Evolutionary conservation across 2,888 invertebrate species (phyloP).

Genomic region (Thereva nobilitata): DNA sequence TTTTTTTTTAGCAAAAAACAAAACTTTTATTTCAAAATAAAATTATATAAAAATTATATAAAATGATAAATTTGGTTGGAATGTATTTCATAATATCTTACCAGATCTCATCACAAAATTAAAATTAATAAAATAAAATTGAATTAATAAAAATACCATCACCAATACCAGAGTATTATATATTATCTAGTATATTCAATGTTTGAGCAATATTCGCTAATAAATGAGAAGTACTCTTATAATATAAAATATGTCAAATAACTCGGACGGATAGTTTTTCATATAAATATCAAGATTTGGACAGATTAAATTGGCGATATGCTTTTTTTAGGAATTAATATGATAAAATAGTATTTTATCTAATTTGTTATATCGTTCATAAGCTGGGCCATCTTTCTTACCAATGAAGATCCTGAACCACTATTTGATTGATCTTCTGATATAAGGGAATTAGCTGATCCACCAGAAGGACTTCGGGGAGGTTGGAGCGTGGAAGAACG

Average conservation of each 20-base stretch:
- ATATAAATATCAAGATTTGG: no score
- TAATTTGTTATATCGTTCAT: conserved; percentile 61
- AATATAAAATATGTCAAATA: no score
- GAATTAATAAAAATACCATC: conserved; percentile 3
- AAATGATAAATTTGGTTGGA: no score
- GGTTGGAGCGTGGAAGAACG: conserved; percentile 57
- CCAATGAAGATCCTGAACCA: conserved; percentile 66
- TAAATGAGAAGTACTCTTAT: no score
- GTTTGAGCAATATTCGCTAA: no score
- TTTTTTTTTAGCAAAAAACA: conserved; percentile 51
- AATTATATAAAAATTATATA: conserved; percentile 34
- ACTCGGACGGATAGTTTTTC: no score
- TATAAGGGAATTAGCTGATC: conserved; percentile 67
- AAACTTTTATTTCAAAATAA: conserved; percentile 42
- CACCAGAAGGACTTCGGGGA: conserved; percentile 74
- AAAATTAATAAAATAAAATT: conserved; percentile 1
- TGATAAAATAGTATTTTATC: neutral
- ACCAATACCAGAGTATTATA: neutral
- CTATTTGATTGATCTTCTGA: conserved; percentile 62
- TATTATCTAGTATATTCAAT: neutral
- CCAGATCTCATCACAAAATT: conserved; percentile 37
- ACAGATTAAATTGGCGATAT: no score
- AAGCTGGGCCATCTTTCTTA: conserved; percentile 70
- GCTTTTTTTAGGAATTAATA: neutral
- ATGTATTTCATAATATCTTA: neutral